Evolutionary conservation across 2,888 invertebrate genomes (phyloP).

Genomic region (Creontiades dilutus): DNA sequence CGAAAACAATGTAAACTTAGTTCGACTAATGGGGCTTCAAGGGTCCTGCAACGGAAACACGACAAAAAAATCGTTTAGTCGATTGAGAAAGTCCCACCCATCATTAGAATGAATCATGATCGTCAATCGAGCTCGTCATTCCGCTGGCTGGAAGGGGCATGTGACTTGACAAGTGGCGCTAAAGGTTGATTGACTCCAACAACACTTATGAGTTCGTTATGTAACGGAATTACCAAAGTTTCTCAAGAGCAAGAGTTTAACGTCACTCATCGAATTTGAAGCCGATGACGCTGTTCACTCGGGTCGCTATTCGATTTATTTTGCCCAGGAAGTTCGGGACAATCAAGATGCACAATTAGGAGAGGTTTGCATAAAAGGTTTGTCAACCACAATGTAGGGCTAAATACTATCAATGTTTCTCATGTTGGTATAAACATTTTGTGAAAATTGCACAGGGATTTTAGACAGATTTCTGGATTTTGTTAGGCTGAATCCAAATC

Average conservation of each 20-base stretch:
- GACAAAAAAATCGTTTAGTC: not conserved
- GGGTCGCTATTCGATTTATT: too few relatives aligned
- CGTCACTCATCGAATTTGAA: not conserved
- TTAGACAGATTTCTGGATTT: too few relatives aligned
- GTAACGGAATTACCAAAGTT: constrained; percentile 9
- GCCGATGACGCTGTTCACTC: too few relatives aligned
- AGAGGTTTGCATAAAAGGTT: too few relatives aligned
- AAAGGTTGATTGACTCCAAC: constrained; percentile 23
- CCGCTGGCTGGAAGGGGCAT: not conserved
- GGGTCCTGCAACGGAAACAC: not conserved
- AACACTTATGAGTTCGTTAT: not conserved
- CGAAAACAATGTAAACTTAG: too few relatives aligned
- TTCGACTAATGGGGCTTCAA: not conserved
- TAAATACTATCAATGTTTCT: too few relatives aligned
- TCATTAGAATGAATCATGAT: not conserved
- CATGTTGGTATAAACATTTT: too few relatives aligned
- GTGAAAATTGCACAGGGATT: too few relatives aligned
- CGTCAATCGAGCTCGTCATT: not conserved
- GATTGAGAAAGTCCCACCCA: not conserved
- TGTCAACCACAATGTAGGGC: too few relatives aligned
- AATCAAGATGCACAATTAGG: too few relatives aligned
- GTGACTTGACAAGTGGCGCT: constrained; percentile 25
- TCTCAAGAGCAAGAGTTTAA: constrained; percentile 24
- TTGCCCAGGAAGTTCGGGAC: too few relatives aligned
- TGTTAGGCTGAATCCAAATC: too few relatives aligned